These are phyloP conservation scores for Salvelinus fontinalis DNA, from an alignment of 2,113 vertebrate genomes.

Conservation along the genomic window DNA sequence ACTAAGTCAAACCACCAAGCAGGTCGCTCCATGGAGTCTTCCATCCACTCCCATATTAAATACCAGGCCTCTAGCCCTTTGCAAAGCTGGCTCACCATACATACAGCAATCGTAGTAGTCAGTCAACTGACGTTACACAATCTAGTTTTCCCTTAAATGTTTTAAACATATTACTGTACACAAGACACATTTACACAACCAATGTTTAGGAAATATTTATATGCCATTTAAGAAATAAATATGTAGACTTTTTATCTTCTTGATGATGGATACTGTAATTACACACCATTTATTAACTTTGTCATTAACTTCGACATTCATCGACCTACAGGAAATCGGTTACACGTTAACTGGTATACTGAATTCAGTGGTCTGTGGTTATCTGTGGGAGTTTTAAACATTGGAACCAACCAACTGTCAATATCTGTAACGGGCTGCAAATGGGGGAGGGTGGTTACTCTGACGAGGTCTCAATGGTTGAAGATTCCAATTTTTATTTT, in stretches of 20 bases:
- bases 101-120: no score
- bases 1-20: conserved; percentile 7
- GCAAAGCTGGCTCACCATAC: background rate
- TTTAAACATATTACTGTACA: no score
- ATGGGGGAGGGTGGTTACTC: background rate
- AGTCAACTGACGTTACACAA: no score
- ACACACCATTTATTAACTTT: no score
- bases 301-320: background rate
- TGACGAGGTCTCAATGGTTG: background rate
- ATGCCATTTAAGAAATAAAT: no score
- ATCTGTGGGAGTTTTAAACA: background rate
- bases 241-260: no score
- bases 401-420: background rate
- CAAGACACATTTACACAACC: no score
- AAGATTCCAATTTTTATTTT: background rate
- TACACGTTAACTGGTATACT: background rate
- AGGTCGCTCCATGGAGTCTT: background rate
- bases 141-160: no score
- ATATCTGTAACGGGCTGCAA: background rate
- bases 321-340: background rate
- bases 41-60: background rate
- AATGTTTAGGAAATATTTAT: no score
- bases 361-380: background rate
- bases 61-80: background rate
- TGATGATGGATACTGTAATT: no score